Percentiles rank a stretch among this genome's conserved stretches.
These are phyloP conservation scores for Selenia dentaria DNA, from an alignment of 2,888 invertebrate species.

Conservation along the genomic window DNA sequence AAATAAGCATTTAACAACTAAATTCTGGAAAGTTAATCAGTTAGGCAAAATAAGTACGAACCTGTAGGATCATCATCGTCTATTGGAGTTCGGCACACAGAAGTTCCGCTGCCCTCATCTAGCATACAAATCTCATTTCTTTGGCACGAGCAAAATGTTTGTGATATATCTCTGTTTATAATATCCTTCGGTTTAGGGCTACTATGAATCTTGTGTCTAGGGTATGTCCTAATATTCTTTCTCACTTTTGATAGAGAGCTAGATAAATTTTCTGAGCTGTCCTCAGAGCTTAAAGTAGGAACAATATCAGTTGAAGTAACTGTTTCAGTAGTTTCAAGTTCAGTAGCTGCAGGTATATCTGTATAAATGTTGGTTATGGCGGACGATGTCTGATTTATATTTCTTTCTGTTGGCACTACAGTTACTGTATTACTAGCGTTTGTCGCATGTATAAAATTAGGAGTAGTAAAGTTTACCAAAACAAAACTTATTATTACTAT, in stretches of 20 bases:
- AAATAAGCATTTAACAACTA: no score
- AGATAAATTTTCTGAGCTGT: constrained; percentile 46
- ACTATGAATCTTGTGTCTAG: constrained; percentile 55
- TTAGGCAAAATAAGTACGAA: constrained; percentile 31
- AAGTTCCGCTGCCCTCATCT: constrained; percentile 83
- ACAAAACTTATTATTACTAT: constrained; percentile 79
- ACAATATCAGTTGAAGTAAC: constrained; percentile 45
- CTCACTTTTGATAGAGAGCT: constrained; percentile 68
- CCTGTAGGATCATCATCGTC: constrained; percentile 86
- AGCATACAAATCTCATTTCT: constrained; percentile 86
- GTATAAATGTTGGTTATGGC: constrained; percentile 54
- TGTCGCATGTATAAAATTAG: constrained; percentile 63
- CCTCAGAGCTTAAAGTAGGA: constrained; percentile 45
- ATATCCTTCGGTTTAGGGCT: constrained; percentile 60
- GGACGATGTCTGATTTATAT: constrained; percentile 61
- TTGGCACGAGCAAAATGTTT: constrained; percentile 81
- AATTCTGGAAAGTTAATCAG: no score
- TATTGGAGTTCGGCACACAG: constrained; percentile 79
- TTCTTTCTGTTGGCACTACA: constrained; percentile 72
- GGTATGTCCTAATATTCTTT: constrained; percentile 74
- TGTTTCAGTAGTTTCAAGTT: constrained; percentile 39
- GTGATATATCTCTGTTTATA: constrained; percentile 65
- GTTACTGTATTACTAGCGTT: constrained; percentile 70
- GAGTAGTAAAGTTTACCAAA: constrained; percentile 77
- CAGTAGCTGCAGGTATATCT: constrained; percentile 42